These are phyloP conservation scores for Aphelinus certus DNA, from an alignment of 1,140 invertebrate genomes.

Conservation along the genomic window DNA sequence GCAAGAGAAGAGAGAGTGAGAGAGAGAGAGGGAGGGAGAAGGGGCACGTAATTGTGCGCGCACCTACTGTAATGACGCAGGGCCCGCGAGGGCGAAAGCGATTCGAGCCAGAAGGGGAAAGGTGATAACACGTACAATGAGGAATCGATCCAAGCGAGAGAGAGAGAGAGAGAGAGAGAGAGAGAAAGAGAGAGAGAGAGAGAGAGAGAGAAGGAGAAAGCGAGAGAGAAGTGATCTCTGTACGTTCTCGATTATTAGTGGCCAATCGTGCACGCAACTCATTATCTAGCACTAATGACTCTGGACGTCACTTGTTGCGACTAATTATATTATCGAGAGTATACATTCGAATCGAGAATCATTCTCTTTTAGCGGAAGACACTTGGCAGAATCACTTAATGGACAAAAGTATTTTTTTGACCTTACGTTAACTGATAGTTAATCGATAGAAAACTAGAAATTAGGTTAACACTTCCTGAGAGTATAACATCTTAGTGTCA, in stretches of 20 bases:
- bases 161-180: not conserved
- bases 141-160: conserved; percentile 5
- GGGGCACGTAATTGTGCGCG: conserved; percentile 33
- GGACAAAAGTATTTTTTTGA: conserved; percentile 1
- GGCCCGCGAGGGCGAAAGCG: conserved; percentile 13
- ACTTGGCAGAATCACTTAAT: not conserved
- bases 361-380: not conserved
- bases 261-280: conserved; percentile 24
- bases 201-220: too few relatives aligned
- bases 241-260: conserved; percentile 28
- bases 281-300: conserved; percentile 24
- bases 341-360: not conserved
- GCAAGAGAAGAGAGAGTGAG: not conserved
- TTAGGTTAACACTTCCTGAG: too few relatives aligned
- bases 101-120: conserved; percentile 12
- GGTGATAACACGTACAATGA: conserved; percentile 20
- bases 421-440: too few relatives aligned
- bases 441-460: too few relatives aligned
- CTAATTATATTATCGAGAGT: conserved; percentile 6
- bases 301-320: conserved; percentile 10
- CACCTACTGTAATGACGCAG: conserved; percentile 27
- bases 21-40: not conserved
- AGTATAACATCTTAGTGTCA: too few relatives aligned
- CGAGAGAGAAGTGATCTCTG: too few relatives aligned
- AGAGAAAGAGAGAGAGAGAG: too few relatives aligned